Evolutionary conservation across 2,113 vertebrate species (phyloP).

Genomic region (Alosa alosa): DNA sequence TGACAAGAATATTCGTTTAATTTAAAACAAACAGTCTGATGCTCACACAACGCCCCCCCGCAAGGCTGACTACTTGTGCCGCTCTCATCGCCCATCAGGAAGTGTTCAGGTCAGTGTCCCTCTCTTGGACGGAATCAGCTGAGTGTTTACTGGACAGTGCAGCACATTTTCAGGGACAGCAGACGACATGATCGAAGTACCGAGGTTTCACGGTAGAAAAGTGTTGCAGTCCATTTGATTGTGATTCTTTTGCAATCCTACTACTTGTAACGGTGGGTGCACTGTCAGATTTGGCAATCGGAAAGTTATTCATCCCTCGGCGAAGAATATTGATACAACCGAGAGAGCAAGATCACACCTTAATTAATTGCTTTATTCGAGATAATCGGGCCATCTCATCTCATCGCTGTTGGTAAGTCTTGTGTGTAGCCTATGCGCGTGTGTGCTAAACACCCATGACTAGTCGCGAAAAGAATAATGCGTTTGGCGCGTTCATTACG

Average conservation of each 20-base stretch:
- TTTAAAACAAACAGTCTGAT: neutral
- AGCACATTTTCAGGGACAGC: neutral
- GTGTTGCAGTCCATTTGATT: neutral
- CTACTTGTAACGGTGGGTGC: neutral
- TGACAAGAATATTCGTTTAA: neutral
- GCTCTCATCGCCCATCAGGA: constrained; percentile 35
- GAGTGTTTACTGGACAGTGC: constrained; percentile 54
- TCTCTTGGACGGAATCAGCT: constrained; percentile 61
- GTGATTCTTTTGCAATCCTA: neutral
- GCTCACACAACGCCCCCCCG: constrained; percentile 22
- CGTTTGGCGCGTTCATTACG: neutral
- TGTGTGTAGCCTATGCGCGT: neutral
- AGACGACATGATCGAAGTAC: neutral
- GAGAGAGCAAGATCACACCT: neutral
- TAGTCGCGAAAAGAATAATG: neutral
- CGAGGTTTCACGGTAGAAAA: neutral
- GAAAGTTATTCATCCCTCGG: neutral
- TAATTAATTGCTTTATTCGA: neutral
- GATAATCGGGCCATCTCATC: neutral
- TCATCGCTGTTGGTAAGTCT: neutral
- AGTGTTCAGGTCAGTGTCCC: constrained; percentile 41
- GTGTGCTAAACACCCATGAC: neutral
- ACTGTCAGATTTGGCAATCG: neutral
- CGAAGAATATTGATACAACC: neutral
- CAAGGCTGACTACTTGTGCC: neutral